A percentile compares a stretch with the other conserved stretches of the same genome.
These are phyloP conservation scores for Plagodis dolabraria DNA, from an alignment of 2,888 invertebrate genomes.

Conservation along the genomic window DNA sequence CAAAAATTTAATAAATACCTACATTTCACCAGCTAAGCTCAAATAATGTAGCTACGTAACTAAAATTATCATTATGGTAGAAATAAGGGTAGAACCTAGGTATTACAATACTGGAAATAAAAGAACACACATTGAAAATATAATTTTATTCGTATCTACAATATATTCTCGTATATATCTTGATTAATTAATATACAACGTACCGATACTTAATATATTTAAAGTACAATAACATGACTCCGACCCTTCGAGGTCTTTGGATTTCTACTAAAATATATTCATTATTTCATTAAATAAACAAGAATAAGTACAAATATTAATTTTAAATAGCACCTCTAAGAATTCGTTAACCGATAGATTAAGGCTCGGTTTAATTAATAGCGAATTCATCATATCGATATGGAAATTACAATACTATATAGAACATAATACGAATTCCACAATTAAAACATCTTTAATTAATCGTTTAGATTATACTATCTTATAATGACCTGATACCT, in stretches of 20 bases:
- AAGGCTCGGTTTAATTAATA: slow-evolving; percentile 44
- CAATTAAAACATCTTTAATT: slow-evolving; percentile 17
- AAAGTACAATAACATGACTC: slow-evolving; percentile 78
- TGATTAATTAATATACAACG: slow-evolving; percentile 75
- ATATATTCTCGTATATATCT: slow-evolving; percentile 68
- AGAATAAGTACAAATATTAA: slow-evolving; percentile 24
- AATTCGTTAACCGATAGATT: slow-evolving; percentile 41
- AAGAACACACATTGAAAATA: slow-evolving; percentile 54
- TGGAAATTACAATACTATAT: slow-evolving; percentile 77
- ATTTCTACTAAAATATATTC: slow-evolving; percentile 48
- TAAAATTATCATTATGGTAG: no score
- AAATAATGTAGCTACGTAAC: no score
- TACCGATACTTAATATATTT: slow-evolving; percentile 57
- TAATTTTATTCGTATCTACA: slow-evolving; percentile 80
- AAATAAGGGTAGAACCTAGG: no score
- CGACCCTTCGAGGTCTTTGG: slow-evolving; percentile 75
- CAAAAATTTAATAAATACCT: no score
- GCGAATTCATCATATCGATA: slow-evolving; percentile 27
- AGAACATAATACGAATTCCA: slow-evolving; percentile 79
- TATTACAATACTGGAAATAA: no score
- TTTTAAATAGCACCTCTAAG: slow-evolving; percentile 62
- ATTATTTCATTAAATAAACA: slow-evolving; percentile 44
- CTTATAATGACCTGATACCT: no score
- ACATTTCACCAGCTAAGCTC: no score
- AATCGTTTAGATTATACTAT: not conserved